A percentile compares a stretch with the other conserved stretches of the same genome.
These are phyloP conservation scores for Drepanosiphum platanoidis DNA, from an alignment of 2,888 invertebrate species.

Conservation along the genomic window DNA sequence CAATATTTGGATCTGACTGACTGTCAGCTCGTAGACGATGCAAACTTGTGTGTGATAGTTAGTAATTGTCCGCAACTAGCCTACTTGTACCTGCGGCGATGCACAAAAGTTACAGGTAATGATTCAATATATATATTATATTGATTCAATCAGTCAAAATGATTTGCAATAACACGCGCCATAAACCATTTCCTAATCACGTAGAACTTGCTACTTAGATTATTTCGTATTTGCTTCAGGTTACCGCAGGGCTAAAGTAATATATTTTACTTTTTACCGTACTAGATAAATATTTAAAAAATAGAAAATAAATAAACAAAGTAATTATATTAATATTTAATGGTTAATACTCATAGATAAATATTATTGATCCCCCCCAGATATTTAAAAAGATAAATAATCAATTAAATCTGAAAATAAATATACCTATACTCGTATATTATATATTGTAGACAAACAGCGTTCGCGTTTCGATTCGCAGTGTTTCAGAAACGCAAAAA, in stretches of 20 bases:
- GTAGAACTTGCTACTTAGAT: not conserved
- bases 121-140: not conserved
- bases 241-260: not conserved
- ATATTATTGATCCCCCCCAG: too few species aligned
- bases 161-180: not conserved
- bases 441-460: too few species aligned
- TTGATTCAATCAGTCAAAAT: constrained; percentile 8
- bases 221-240: not conserved
- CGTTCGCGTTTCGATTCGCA: too few species aligned
- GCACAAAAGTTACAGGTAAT: constrained; percentile 85
- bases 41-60: constrained; percentile 83
- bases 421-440: too few species aligned
- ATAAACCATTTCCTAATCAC: not conserved
- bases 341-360: too few species aligned
- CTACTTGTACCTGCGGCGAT: constrained; percentile 87
- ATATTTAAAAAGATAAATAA: too few species aligned
- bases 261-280: not conserved
- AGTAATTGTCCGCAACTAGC: constrained; percentile 87
- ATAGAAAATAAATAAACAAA: too few species aligned
- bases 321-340: too few species aligned
- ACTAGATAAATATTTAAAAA: not conserved
- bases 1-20: constrained; percentile 92
- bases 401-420: too few species aligned
- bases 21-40: constrained; percentile 85
- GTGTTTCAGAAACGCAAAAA: too few species aligned